A percentile compares a stretch with the other conserved stretches of the same genome.
phyloP scores from a whole-genome alignment of 2,113 vertebrate species.

The Microcebus jonahi region DNA sequence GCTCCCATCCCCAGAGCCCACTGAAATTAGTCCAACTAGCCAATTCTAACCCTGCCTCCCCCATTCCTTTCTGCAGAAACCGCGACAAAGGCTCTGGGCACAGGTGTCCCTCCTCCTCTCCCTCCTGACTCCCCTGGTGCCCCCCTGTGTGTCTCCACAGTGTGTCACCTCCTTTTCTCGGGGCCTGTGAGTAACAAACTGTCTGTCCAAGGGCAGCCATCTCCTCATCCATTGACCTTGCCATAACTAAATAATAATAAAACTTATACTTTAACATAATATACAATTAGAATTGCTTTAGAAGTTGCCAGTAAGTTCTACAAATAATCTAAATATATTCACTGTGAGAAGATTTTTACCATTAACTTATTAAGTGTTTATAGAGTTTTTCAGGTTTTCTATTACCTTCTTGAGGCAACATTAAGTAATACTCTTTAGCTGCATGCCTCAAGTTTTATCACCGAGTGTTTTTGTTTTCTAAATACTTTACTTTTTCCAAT shows the following conservation, averaged over 20 bases:
- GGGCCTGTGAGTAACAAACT: too few species aligned
- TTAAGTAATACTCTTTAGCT: background rate
- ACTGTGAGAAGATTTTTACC: background rate
- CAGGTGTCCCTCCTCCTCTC: accelerated
- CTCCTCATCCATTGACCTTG: background rate
- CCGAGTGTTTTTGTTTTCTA: background rate
- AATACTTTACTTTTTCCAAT: background rate
- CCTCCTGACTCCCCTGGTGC: background rate
- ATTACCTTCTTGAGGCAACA: background rate
- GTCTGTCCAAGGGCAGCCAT: background rate
- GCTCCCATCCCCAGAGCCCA: too few species aligned
- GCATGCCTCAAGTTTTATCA: background rate
- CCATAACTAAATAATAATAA: background rate
- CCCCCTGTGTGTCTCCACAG: background rate
- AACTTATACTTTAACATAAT: background rate
- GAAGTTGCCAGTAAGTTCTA: background rate
- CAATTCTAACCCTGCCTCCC: background rate
- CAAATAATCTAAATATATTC: background rate
- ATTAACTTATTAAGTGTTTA: background rate
- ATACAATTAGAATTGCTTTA: background rate
- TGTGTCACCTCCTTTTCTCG: background rate
- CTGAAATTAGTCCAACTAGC: background rate
- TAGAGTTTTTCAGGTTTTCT: background rate
- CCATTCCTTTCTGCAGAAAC: background rate
- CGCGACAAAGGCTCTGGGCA: background rate